Percentiles rank a stretch among this genome's conserved stretches.
Conservation (phyloP, 2,888 invertebrate genomes). For the Cryptocephalus primarius region DNA sequence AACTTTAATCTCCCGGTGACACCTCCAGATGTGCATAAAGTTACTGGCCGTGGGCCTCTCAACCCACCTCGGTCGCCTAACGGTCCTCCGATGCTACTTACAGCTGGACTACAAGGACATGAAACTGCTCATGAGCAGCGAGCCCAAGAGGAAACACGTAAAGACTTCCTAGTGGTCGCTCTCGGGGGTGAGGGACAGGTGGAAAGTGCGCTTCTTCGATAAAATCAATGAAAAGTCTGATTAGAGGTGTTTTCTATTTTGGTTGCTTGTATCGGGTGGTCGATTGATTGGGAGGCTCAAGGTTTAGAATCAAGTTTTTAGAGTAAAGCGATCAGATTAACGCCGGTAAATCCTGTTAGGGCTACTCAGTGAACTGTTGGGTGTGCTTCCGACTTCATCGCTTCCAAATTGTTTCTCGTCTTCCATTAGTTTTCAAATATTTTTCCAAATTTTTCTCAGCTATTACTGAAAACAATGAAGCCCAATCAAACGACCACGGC, state of each 20-base stretch:
- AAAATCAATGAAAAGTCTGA: conserved; percentile 28
- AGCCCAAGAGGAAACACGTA: conserved; percentile 50
- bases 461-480: too few relatives aligned
- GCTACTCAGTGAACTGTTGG: too few relatives aligned
- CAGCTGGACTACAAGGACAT: conserved; percentile 60
- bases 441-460: too few relatives aligned
- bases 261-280: too few relatives aligned
- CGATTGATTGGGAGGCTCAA: too few relatives aligned
- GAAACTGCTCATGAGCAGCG: conserved; percentile 48
- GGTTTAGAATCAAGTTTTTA: too few relatives aligned
- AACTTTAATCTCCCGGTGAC: conserved; percentile 7
- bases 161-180: conserved; percentile 51
- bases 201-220: conserved; percentile 23
- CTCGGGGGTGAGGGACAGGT: conserved; percentile 21
- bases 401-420: too few relatives aligned
- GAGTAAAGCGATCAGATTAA: too few relatives aligned
- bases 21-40: conserved; percentile 32
- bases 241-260: conserved; percentile 11
- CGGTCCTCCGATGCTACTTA: conserved; percentile 35
- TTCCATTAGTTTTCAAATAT: too few relatives aligned
- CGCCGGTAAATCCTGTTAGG: too few relatives aligned
- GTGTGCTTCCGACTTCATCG: too few relatives aligned
- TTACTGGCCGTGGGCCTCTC: conserved; percentile 30
- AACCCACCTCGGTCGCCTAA: conserved; percentile 29
- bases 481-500: too few relatives aligned